phyloP scores from a whole-genome alignment of 2,888 invertebrate genomes.

The Lasioglossum morio region DNA sequence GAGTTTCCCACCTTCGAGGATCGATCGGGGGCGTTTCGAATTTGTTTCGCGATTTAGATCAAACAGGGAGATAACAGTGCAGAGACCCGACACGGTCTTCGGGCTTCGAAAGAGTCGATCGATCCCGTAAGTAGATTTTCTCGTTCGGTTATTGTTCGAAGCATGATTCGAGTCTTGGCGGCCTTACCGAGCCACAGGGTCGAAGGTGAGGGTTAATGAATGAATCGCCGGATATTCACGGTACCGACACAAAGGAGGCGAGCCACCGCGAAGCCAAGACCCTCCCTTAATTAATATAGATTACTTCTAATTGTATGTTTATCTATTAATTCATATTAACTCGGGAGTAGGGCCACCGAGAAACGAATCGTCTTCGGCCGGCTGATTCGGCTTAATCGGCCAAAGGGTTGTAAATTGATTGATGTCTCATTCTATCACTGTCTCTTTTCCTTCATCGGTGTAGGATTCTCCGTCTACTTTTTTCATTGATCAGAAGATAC shows the following conservation, averaged over 20 bases:
- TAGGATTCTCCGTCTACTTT: slow-evolving; percentile 39
- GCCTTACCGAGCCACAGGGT: slow-evolving; percentile 74
- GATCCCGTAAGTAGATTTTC: slow-evolving; percentile 45
- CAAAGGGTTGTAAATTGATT: slow-evolving; percentile 83
- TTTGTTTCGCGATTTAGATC: not conserved
- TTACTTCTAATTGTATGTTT: slow-evolving; percentile 84
- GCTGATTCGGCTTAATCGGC: slow-evolving; percentile 82
- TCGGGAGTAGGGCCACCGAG: slow-evolving; percentile 68
- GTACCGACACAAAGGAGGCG: slow-evolving; percentile 80
- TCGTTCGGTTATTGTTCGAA: slow-evolving; percentile 78
- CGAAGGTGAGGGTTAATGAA: slow-evolving; percentile 84
- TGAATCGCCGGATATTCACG: slow-evolving; percentile 84
- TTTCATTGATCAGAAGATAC: not conserved
- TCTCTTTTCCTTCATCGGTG: slow-evolving; percentile 55
- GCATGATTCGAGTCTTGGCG: slow-evolving; percentile 72
- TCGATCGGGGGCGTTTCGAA: slow-evolving; percentile 5
- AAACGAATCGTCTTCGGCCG: slow-evolving; percentile 75
- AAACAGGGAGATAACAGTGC: not conserved
- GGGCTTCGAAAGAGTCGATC: not conserved
- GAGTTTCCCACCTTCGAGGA: not conserved
- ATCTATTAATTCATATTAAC: slow-evolving; percentile 84
- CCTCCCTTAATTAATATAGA: slow-evolving; percentile 84
- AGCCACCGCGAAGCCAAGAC: slow-evolving; percentile 77
- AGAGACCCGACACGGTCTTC: not conserved
- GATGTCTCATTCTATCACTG: slow-evolving; percentile 75